These are phyloP conservation scores for Limanda limanda DNA, from an alignment of 2,113 vertebrate genomes.

Conservation along the genomic window DNA sequence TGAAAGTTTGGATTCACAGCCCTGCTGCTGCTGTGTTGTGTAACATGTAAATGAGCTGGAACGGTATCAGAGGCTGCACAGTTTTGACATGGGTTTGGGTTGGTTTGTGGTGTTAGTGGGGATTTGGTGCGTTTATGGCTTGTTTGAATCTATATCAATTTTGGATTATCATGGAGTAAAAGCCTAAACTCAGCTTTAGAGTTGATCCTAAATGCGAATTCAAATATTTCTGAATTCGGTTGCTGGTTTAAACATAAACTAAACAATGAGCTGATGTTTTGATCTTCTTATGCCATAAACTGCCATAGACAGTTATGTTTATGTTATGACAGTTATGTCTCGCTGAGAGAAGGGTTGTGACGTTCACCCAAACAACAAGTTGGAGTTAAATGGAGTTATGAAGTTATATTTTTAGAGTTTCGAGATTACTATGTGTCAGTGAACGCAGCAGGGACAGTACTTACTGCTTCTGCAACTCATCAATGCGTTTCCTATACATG, in stretches of 20 bases:
- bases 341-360: neutral
- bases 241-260: too few species aligned
- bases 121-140: constrained; percentile 29
- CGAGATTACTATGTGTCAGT: constrained; percentile 14
- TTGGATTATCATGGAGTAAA: too few species aligned
- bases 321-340: constrained; percentile 18
- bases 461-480: constrained; percentile 94
- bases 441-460: constrained; percentile 70
- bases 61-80: neutral
- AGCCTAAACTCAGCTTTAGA: too few species aligned
- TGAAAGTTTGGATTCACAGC: neutral
- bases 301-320: constrained; percentile 36
- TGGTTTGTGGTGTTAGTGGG: constrained; percentile 4
- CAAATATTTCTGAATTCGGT: too few species aligned
- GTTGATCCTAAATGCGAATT: too few species aligned
- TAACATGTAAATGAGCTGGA: neutral
- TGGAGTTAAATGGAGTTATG: constrained; percentile 15
- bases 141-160: neutral
- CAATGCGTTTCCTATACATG: constrained; percentile 90
- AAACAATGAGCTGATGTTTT: neutral
- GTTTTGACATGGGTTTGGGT: neutral
- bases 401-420: neutral
- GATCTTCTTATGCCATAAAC: neutral
- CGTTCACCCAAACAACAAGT: constrained; percentile 7
- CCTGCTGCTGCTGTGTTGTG: neutral